Conservation (phyloP, 1,140 invertebrate genomes). For the Ditylenchus dipsaci region DNA sequence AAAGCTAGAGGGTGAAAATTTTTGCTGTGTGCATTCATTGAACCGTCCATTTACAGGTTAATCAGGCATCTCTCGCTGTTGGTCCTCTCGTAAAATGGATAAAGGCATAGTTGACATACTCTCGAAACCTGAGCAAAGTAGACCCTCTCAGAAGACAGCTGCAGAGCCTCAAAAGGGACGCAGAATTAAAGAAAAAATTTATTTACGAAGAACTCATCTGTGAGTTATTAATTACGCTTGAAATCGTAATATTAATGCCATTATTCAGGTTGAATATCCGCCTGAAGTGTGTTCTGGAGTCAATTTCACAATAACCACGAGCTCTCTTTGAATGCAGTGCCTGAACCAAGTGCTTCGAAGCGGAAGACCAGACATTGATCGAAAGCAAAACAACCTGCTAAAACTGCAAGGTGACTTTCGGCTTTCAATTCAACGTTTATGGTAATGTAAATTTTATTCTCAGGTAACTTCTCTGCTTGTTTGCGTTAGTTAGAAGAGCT, state of each 20-base stretch:
- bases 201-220: constrained; percentile 94
- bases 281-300: constrained; percentile 97
- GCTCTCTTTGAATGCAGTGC: constrained; percentile 94
- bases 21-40: too few relatives aligned
- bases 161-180: constrained; percentile 79
- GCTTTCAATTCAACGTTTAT: too few relatives aligned
- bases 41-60: constrained; percentile 70
- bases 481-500: constrained; percentile 92
- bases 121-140: constrained; percentile 96
- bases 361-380: constrained; percentile 95
- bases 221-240: too few relatives aligned
- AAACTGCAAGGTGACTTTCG: constrained; percentile 73
- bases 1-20: too few relatives aligned
- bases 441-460: too few relatives aligned
- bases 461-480: constrained; percentile 88
- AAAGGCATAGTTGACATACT: constrained; percentile 94
- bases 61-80: constrained; percentile 95
- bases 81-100: constrained; percentile 99
- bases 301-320: constrained; percentile 96
- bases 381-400: constrained; percentile 90
- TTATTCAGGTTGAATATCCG: constrained; percentile 74
- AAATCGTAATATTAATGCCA: background rate
- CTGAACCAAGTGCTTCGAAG: constrained; percentile 95
- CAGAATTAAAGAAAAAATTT: constrained; percentile 85
- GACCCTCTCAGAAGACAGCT: constrained; percentile 92